Conservation (phyloP, 2,797 vertebrate species). For the Kryptopterus vitreolus region DNA sequence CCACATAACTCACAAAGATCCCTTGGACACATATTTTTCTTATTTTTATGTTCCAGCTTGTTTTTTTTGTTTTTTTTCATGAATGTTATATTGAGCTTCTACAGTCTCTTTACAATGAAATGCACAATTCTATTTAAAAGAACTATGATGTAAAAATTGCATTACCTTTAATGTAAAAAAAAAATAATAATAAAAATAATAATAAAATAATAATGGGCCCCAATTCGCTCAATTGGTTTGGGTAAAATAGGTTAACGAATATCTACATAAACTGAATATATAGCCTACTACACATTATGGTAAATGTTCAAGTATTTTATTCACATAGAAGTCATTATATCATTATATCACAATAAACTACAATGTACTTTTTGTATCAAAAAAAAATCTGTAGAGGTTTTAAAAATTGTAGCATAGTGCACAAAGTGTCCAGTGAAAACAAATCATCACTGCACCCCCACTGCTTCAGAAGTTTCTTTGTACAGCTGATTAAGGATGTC, state of each 20-base stretch:
- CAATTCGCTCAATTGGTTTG: neutral
- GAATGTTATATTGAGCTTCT: neutral
- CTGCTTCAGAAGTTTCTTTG: neutral
- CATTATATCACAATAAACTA: neutral
- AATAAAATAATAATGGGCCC: neutral
- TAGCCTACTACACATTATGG: neutral
- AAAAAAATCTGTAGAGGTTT: neutral
- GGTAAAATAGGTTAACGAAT: neutral
- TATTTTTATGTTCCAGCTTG: neutral
- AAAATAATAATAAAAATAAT: neutral
- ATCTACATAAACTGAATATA: neutral
- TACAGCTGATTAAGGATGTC: neutral
- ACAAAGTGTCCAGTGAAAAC: neutral
- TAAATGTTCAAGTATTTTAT: slow-evolving; percentile 18
- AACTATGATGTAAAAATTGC: neutral
- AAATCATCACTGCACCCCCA: neutral
- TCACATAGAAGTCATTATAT: neutral
- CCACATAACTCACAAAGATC: neutral
- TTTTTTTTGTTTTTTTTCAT: slow-evolving; percentile 5
- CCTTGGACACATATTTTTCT: neutral
- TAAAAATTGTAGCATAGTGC: neutral
- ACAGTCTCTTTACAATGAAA: neutral
- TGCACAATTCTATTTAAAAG: neutral
- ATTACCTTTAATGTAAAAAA: neutral
- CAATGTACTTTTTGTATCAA: neutral